Base-by-base conservation (phyloP, 2,113 vertebrate species). In the Calonectris borealis region DNA sequence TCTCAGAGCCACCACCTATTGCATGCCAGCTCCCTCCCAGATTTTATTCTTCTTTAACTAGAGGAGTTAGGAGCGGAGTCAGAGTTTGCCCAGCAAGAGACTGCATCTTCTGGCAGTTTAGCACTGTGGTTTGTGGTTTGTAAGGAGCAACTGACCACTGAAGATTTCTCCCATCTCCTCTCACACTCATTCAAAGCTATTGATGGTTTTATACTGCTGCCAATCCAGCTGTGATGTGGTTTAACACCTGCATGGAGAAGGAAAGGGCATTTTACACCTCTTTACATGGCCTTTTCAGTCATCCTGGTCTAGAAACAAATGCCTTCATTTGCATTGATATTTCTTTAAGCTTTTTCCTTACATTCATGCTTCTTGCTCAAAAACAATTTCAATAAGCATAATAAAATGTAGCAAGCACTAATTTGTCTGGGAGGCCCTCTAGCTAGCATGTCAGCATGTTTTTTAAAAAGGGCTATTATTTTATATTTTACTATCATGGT, bases 101-200 rank as follows among this genome's bases (percentile, higher is more conserved):
- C 19, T 54, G 15, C 34, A 62, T 58, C 44, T 44, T 54, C 46
- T 32, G 32, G 17, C 4, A 68, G 11, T 3, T 71, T 57, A 40
- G 7, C 32, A 26, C 7, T 21, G 3, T 44, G 21, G 36, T 70
- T 34, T 76, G 25, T 25, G 6, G 10, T 32, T 79, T 69, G 8
- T 31, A 62, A 58, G 22, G 5, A 64, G 18, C 10, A 57, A n/a
- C 13, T 13, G 29, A 20, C 0, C 0, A 29, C 11, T 29, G 49
- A 51, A 34, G 20, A 36, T 57, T 83, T 82, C 26, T 93, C 15
- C 38, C n/a, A 36, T 17, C 16, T 65, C 44, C 20, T 65, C 13
- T 77, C 40, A 61, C 21, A 27, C 2, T 10, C 9, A 25, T 72
- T 60, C 46, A 86, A 66, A 79, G 13, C 46, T 87, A 51, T 15